Conservation (phyloP, 2,888 invertebrate genomes). For the Laspeyria flexula region DNA sequence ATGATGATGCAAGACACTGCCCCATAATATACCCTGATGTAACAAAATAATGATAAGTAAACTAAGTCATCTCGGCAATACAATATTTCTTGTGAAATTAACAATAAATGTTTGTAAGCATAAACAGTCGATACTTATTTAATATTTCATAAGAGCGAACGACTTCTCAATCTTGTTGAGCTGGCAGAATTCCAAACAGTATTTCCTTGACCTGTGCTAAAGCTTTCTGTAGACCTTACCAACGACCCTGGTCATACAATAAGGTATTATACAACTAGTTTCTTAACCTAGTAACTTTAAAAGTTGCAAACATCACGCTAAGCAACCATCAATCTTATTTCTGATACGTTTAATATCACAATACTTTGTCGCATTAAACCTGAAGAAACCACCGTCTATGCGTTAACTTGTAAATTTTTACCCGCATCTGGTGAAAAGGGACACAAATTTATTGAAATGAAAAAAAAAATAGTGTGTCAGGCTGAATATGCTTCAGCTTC, state of each 20-base stretch:
- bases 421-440: too few species aligned
- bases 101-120: constrained; percentile 4
- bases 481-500: too few species aligned
- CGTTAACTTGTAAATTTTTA: too few species aligned
- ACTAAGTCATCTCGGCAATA: too few species aligned
- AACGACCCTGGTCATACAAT: constrained; percentile 40
- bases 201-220: constrained; percentile 62
- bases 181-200: constrained; percentile 59
- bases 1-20: too few species aligned
- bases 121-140: constrained; percentile 8
- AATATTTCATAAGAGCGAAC: constrained; percentile 14
- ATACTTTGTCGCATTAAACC: too few species aligned
- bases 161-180: constrained; percentile 13
- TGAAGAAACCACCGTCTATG: too few species aligned
- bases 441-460: too few species aligned
- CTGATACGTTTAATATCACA: constrained; percentile 3
- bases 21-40: too few species aligned
- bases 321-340: constrained; percentile 19
- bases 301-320: constrained; percentile 20
- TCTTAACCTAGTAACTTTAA: constrained; percentile 24
- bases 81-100: neutral
- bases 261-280: constrained; percentile 40
- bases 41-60: too few species aligned
- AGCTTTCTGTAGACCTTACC: constrained; percentile 48
- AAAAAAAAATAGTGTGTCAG: too few species aligned